phyloP scores from a whole-genome alignment of 2,888 invertebrate genomes.

The Hedychridium roseum region DNA sequence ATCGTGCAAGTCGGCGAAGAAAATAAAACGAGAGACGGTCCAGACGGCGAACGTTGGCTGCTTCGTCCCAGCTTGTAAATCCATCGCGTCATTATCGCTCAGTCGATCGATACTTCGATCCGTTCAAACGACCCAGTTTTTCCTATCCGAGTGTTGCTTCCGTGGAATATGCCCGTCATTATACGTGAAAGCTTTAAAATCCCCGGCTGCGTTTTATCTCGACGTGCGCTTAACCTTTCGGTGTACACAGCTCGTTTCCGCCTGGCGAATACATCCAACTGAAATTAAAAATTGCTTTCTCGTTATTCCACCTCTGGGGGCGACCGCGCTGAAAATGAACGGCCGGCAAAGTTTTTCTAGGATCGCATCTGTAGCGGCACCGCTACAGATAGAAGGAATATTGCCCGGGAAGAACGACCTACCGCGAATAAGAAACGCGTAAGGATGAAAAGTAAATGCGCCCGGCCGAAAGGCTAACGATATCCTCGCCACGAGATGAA shows the following conservation, averaged over 20 bases:
- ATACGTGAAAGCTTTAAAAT: slow-evolving; percentile 23
- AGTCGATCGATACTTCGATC: slow-evolving; percentile 35
- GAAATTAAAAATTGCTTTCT: background rate
- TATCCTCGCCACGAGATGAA: too few species aligned
- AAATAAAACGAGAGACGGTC: slow-evolving; percentile 34
- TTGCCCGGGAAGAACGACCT: too few species aligned
- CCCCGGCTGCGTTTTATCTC: slow-evolving; percentile 5
- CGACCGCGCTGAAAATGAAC: too few species aligned
- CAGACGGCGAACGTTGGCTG: slow-evolving; percentile 28
- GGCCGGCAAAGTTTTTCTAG: too few species aligned
- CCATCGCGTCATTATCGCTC: slow-evolving; percentile 41
- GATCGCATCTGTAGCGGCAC: too few species aligned
- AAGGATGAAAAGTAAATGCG: too few species aligned
- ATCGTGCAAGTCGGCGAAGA: too few species aligned
- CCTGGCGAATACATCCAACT: background rate
- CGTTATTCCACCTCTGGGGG: too few species aligned
- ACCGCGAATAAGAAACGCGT: too few species aligned
- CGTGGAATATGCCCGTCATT: slow-evolving; percentile 36
- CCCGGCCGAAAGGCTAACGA: too few species aligned
- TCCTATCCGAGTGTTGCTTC: slow-evolving; percentile 18
- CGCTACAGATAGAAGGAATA: too few species aligned
- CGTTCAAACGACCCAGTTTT: slow-evolving; percentile 33
- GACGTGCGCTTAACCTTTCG: background rate
- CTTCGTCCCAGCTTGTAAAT: slow-evolving; percentile 40
- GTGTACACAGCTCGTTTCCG: background rate